Base-by-base conservation (phyloP, 2,888 invertebrate genomes). In the Trissoscelio sp. region DNA sequence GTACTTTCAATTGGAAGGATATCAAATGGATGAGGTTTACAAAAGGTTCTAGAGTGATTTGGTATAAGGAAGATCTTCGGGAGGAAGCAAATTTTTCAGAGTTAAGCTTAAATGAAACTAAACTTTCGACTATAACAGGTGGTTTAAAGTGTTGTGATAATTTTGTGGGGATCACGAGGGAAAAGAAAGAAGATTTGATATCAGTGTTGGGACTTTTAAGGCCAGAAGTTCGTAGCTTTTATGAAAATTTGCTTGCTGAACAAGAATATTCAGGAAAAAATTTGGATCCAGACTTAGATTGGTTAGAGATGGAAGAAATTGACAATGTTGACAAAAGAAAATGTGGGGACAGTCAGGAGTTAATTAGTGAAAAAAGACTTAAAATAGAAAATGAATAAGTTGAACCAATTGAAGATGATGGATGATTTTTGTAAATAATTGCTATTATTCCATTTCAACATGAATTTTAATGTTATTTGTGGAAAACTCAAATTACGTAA, bases 171-270 rank as follows among this genome's bases (percentile, higher is more conserved):
- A 81, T 81, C 6, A 42, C 70, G 42, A 55, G 48, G 16, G 62
- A 78, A 14, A 82, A 75, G 58, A 84, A 83, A 44, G 79, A 75
- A 34, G 83, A 81, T 55, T 46, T 83, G 18, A 28, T 83, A 20
- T 67, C 62, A 14, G 64, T 83, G 18, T 42, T 84, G 34, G 46
- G 57, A 28, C 39, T 83, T 14, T 64, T 79, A 12, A 44, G 57
- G 3, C 58, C 66, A 20, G 44, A 57, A 24, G 57, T 66, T 0
- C n/a, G 37, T 7, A 9, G 16, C 4, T 79, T 79, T 42, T 79
- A 79, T 31, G 44, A 72, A 34, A 46, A 62, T 46, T 62, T 62
- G 16, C 12, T 16, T 4, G 46, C 18, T 3, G 24, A 24, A 9
- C 16, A 44, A 9, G 11, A 55, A 22, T 9, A n/a, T 0, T 1